Percentiles rank a stretch among this genome's conserved stretches.
Conservation (phyloP, 2,113 vertebrate species). For the Diadophis punctatus region DNA sequence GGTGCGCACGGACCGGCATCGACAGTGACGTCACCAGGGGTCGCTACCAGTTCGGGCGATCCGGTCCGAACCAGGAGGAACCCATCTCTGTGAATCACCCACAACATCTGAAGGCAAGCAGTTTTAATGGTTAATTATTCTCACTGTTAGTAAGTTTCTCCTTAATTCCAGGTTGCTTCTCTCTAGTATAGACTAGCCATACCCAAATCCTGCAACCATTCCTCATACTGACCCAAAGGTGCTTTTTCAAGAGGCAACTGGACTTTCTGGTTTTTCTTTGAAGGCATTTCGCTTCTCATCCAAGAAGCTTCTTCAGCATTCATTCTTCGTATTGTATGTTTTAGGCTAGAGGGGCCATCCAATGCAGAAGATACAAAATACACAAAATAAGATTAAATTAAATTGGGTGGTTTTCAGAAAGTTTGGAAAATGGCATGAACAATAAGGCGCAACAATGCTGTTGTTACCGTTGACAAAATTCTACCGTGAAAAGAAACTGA, state of each 20-base stretch:
- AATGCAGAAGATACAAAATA: background rate
- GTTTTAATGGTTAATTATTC: background rate
- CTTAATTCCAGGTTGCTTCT: background rate
- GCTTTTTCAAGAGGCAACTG: too few species aligned
- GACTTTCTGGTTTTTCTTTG: too few species aligned
- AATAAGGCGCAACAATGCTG: background rate
- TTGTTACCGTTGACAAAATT: background rate
- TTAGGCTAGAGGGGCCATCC: background rate
- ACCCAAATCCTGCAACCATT: background rate
- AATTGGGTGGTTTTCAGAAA: background rate
- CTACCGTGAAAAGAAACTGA: constrained; percentile 20
- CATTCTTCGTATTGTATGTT: background rate
- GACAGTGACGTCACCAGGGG: too few species aligned
- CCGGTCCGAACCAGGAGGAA: too few species aligned
- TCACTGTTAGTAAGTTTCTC: background rate
- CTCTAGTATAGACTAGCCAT: background rate
- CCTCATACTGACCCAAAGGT: background rate
- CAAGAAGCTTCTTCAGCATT: too few species aligned
- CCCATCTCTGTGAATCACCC: background rate
- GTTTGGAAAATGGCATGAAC: background rate
- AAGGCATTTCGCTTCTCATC: too few species aligned
- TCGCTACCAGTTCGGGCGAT: too few species aligned
- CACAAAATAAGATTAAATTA: background rate
- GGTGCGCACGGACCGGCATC: too few species aligned
- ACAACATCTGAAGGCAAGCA: background rate